Percentiles rank a stretch among this genome's conserved stretches.
Evolutionary conservation across 2,113 vertebrate genomes (phyloP).

Genomic region (Opisthocomus hoazin): DNA sequence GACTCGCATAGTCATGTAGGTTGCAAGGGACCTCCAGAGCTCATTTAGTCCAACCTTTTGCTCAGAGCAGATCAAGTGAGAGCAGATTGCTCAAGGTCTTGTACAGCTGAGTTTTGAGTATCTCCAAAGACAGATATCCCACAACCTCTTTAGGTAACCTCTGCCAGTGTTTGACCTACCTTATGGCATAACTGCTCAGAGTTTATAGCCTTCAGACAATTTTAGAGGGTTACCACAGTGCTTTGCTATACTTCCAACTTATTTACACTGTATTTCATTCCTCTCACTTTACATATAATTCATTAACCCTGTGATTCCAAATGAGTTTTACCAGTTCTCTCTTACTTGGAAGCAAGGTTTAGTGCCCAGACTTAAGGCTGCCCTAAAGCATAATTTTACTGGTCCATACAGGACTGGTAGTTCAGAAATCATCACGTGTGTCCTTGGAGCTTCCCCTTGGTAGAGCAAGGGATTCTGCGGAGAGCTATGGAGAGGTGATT

Average conservation of each 20-base stretch:
- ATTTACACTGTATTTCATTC: neutral
- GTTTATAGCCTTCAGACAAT: neutral
- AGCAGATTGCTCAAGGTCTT: neutral
- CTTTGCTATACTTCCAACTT: neutral
- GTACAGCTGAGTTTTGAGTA: neutral
- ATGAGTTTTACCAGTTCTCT: neutral
- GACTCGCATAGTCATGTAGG: neutral
- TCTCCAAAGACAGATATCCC: neutral
- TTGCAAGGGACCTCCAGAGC: neutral
- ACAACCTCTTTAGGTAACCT: neutral
- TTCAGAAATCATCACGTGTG: neutral
- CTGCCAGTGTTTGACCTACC: neutral
- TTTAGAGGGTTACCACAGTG: neutral
- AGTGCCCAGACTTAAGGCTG: neutral
- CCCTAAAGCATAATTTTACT: neutral
- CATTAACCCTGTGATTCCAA: neutral
- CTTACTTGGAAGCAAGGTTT: neutral
- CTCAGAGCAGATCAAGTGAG: neutral
- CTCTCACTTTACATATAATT: neutral
- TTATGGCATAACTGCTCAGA: neutral
- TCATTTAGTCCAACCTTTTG: neutral
- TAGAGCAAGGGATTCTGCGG: neutral
- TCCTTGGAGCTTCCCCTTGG: neutral
- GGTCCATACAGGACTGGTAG: neutral
- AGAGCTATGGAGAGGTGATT: neutral